phyloP scores from a whole-genome alignment of 2,797 vertebrate genomes.

The Enteromius afrohamiltoni region DNA sequence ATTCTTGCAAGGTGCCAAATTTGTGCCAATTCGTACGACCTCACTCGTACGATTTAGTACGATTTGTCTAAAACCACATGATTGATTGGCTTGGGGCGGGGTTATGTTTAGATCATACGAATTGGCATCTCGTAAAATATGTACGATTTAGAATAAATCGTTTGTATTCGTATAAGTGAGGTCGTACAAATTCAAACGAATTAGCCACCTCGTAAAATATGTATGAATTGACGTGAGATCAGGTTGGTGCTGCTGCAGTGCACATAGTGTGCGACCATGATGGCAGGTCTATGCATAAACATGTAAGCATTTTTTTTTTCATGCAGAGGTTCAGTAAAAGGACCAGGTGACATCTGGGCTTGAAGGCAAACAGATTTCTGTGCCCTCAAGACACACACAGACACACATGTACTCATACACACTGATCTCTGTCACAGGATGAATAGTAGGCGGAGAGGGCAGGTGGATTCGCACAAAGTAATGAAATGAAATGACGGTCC shows the following conservation, averaged over 20 bases:
- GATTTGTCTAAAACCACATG: too few species aligned
- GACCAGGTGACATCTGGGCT: conserved; percentile 1
- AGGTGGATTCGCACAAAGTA: conserved; percentile 67
- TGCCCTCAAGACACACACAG: conserved; percentile 2
- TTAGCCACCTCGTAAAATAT: too few species aligned
- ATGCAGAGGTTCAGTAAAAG: not conserved
- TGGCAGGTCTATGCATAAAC: not conserved
- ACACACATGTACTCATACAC: conserved; percentile 33
- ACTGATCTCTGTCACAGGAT: conserved; percentile 33
- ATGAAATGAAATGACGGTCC: conserved; percentile 81
- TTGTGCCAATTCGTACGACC: too few species aligned
- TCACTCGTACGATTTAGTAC: too few species aligned
- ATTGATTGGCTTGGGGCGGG: too few species aligned
- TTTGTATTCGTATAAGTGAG: too few species aligned
- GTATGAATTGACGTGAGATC: too few species aligned
- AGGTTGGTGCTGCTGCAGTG: not conserved
- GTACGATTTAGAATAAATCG: too few species aligned
- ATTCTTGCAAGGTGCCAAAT: too few species aligned
- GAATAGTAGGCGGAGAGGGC: conserved; percentile 46
- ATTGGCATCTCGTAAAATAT: too few species aligned
- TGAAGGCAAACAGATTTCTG: conserved; percentile 41
- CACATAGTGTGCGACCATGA: not conserved
- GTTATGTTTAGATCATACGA: too few species aligned
- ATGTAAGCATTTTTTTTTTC: not conserved
- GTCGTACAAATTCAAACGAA: too few species aligned